phyloP scores from a whole-genome alignment of 35 echinoderm and acorn worm genomes.

The Stichopus chloronotus region DNA sequence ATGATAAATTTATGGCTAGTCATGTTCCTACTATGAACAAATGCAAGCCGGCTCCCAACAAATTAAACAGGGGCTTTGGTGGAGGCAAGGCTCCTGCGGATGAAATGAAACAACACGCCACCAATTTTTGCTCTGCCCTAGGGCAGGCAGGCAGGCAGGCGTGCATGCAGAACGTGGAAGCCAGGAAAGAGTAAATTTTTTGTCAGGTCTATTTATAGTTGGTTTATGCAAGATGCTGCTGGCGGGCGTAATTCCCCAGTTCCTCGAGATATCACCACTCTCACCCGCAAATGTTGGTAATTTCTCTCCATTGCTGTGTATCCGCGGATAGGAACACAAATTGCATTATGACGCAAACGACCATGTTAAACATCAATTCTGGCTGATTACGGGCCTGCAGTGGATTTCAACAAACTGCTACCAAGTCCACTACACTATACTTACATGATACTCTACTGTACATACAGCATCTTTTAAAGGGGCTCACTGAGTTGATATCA shows the following conservation, averaged over 20 bases:
- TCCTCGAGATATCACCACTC: not conserved
- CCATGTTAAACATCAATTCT: not conserved
- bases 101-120: not conserved
- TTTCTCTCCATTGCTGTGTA: not conserved
- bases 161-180: not conserved
- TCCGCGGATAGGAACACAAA: not conserved
- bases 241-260: not conserved
- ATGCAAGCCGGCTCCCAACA: not conserved
- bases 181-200: not conserved
- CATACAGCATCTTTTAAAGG: not conserved
- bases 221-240: not conserved
- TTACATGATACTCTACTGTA: not conserved
- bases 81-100: not conserved
- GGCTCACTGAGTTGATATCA: no score
- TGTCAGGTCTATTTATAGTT: not conserved
- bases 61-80: not conserved
- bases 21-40: not conserved
- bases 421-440: not conserved
- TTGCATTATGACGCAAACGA: not conserved
- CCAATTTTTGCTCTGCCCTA: not conserved
- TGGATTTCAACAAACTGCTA: not conserved
- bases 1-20: not conserved
- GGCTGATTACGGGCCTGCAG: not conserved
- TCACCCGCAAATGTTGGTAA: not conserved
- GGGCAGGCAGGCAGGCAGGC: not conserved